Evolutionary conservation across 2,888 invertebrate species (phyloP).

Genomic region (Sphecodes monilicornis): DNA sequence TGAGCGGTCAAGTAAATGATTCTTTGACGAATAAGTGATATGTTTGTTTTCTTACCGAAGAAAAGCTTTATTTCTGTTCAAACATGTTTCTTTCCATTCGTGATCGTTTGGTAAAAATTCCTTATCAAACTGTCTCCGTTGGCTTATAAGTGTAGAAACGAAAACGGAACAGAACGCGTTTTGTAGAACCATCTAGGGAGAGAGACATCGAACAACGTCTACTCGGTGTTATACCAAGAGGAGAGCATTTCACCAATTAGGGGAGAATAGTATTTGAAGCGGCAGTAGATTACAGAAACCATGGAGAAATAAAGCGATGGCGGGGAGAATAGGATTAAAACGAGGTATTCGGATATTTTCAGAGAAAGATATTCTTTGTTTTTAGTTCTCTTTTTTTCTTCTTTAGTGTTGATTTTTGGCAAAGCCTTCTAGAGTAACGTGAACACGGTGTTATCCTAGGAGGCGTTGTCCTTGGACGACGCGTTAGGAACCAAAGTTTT

Average conservation of each 20-base stretch:
- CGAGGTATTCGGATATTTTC: constrained; percentile 16
- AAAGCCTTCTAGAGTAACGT: constrained; percentile 24
- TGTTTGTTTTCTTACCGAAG: constrained; percentile 23
- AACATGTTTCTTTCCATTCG: constrained; percentile 27
- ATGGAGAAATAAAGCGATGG: constrained; percentile 12
- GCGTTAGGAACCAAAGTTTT: constrained; percentile 68
- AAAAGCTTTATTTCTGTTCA: constrained; percentile 24
- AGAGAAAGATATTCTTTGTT: constrained; percentile 27
- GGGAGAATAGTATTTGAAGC: constrained; percentile 26
- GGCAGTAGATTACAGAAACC: constrained; percentile 2
- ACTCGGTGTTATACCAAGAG: neutral
- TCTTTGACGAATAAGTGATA: constrained; percentile 29
- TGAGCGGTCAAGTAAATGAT: neutral
- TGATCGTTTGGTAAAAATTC: constrained; percentile 30
- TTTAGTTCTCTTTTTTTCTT: neutral
- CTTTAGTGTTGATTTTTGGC: neutral
- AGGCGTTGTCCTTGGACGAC: constrained; percentile 53
- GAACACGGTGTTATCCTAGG: constrained; percentile 42
- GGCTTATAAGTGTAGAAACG: constrained; percentile 18
- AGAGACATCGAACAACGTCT: neutral
- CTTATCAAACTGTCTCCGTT: constrained; percentile 29
- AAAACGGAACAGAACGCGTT: constrained; percentile 18
- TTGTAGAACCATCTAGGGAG: neutral
- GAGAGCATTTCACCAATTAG: constrained; percentile 14
- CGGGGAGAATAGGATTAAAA: neutral